Evolutionary conservation across 2,888 invertebrate species (phyloP).

Genomic region (Lottia gigantea): DNA sequence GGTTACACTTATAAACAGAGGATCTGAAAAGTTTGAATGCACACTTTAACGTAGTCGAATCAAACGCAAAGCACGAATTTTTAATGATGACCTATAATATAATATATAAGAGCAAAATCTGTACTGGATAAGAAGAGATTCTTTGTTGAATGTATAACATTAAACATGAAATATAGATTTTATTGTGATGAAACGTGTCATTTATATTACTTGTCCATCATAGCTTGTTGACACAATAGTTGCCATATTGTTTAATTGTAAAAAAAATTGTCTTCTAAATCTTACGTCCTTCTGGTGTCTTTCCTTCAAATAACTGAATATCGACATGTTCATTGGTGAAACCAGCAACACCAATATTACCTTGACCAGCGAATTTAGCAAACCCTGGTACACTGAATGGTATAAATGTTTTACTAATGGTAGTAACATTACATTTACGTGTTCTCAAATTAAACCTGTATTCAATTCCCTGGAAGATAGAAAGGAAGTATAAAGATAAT

Average conservation of each 20-base stretch:
- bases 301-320: slow-evolving; percentile 41
- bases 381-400: slow-evolving; percentile 44
- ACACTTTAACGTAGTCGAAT: too few species aligned
- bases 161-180: too few species aligned
- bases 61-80: too few species aligned
- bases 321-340: slow-evolving; percentile 45
- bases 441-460: slow-evolving; percentile 48
- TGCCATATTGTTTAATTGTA: too few species aligned
- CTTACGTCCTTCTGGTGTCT: not conserved
- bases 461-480: slow-evolving; percentile 36
- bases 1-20: slow-evolving; percentile 13
- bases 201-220: too few species aligned
- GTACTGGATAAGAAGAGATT: too few species aligned
- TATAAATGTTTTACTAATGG: slow-evolving; percentile 44
- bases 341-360: slow-evolving; percentile 45
- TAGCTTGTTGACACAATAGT: too few species aligned
- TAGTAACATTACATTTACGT: slow-evolving; percentile 41
- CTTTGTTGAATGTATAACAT: too few species aligned
- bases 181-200: too few species aligned
- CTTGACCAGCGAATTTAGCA: slow-evolving; percentile 44
- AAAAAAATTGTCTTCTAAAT: too few species aligned
- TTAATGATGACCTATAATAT: too few species aligned
- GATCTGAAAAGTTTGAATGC: slow-evolving; percentile 17
- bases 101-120: too few species aligned
- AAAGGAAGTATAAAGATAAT: not conserved